These are phyloP conservation scores for Tetrapedia diversipes DNA, from an alignment of 2,888 invertebrate genomes.

Conservation along the genomic window DNA sequence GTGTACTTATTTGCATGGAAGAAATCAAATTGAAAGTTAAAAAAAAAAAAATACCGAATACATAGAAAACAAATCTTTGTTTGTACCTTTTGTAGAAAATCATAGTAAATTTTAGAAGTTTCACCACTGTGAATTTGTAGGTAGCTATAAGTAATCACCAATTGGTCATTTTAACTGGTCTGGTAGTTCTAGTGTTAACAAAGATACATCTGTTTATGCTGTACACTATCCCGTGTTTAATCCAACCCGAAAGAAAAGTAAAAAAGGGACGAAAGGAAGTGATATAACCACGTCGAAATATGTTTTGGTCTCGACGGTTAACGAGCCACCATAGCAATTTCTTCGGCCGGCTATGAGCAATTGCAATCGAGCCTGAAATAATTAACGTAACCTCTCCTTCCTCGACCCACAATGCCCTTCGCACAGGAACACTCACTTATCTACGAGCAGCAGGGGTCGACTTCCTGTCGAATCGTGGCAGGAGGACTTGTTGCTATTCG, in stretches of 20 bases:
- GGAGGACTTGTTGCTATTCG: conserved; percentile 57
- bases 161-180: no score
- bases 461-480: conserved; percentile 39
- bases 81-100: no score
- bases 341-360: conserved; percentile 52
- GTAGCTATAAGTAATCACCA: no score
- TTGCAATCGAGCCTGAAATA: conserved; percentile 59
- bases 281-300: conserved; percentile 39
- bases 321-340: conserved; percentile 40
- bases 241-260: background rate
- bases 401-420: conserved; percentile 20
- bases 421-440: conserved; percentile 54
- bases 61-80: no score
- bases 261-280: background rate
- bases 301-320: conserved; percentile 29
- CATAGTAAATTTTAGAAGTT: no score
- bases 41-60: no score
- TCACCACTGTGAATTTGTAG: no score
- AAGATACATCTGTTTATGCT: no score
- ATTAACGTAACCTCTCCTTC: conserved; percentile 44
- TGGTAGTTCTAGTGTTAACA: no score
- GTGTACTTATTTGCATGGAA: no score
- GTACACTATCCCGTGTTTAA: background rate
- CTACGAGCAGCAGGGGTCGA: conserved; percentile 16
- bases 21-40: no score